These are phyloP conservation scores for Microplitis demolitor DNA, from an alignment of 1,140 invertebrate genomes.

Conservation along the genomic window DNA sequence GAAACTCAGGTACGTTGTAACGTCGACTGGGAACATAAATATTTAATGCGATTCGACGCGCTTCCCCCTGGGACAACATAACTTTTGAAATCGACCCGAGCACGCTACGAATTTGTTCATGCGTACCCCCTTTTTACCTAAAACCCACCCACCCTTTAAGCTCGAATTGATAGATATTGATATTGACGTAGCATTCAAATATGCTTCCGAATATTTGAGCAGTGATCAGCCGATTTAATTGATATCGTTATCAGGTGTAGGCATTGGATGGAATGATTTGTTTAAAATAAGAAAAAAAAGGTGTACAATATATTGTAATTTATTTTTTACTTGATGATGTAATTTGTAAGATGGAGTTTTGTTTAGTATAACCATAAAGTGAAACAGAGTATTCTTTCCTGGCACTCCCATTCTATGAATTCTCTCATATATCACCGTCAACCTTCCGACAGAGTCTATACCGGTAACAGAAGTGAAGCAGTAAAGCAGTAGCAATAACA, in stretches of 20 bases:
- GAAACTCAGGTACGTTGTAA: slow-evolving; percentile 6
- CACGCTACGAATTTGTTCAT: slow-evolving; percentile 19
- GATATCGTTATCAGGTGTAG: too few species aligned
- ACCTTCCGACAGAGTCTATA: background rate
- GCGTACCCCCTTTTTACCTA: background rate
- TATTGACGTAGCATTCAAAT: too few species aligned
- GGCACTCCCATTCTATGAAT: background rate
- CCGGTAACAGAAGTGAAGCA: background rate
- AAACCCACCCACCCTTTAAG: too few species aligned
- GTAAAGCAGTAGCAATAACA: too few species aligned
- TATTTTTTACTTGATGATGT: background rate
- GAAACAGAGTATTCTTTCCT: background rate
- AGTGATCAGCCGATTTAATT: too few species aligned
- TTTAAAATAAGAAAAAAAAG: too few species aligned
- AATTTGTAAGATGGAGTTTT: background rate
- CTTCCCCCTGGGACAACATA: slow-evolving; percentile 27
- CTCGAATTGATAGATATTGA: too few species aligned
- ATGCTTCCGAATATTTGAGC: too few species aligned
- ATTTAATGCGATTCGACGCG: slow-evolving; percentile 35
- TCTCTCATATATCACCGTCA: background rate
- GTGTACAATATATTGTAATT: too few species aligned
- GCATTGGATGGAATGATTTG: too few species aligned
- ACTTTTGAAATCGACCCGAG: slow-evolving; percentile 25
- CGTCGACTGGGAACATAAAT: slow-evolving; percentile 26
- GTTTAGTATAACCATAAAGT: background rate